phyloP scores from a whole-genome alignment of 2,888 invertebrate genomes.

The Plagodis pulveraria region DNA sequence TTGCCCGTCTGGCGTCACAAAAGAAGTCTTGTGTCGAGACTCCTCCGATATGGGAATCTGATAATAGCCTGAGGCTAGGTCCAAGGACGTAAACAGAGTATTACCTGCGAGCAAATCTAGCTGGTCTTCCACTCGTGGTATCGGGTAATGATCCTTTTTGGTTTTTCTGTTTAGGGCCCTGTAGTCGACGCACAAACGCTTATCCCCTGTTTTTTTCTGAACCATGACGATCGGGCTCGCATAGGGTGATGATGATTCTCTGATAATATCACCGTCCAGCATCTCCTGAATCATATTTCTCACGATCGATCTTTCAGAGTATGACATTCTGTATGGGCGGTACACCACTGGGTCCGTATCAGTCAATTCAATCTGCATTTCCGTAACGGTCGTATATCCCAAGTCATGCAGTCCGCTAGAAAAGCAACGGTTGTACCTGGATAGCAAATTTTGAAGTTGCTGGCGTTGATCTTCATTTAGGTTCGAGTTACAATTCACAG shows the following conservation, averaged over 20 bases:
- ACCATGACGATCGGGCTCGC: constrained; percentile 41
- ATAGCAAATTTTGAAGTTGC: no score
- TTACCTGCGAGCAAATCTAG: constrained; percentile 34
- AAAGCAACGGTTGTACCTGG: neutral
- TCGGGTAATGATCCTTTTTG: constrained; percentile 31
- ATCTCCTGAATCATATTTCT: constrained; percentile 37
- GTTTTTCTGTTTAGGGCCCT: constrained; percentile 37
- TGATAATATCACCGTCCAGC: constrained; percentile 35
- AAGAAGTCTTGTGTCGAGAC: constrained; percentile 39
- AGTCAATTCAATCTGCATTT: constrained; percentile 29
- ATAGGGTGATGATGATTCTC: no score
- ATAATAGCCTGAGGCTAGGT: no score
- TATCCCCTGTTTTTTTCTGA: constrained; percentile 40
- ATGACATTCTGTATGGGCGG: constrained; percentile 28
- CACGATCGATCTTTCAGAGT: constrained; percentile 22
- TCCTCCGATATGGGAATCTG: constrained; percentile 42
- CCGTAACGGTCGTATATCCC: neutral
- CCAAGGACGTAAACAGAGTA: constrained; percentile 31
- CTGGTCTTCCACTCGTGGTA: constrained; percentile 39
- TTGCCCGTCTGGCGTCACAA: constrained; percentile 41
- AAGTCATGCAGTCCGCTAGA: neutral
- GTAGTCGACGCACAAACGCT: constrained; percentile 37
- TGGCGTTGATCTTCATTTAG: no score
- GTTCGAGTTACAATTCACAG: no score
- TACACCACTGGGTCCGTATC: constrained; percentile 23